Conservation (phyloP, 1,140 invertebrate species). For the Probaryconus sp. region DNA sequence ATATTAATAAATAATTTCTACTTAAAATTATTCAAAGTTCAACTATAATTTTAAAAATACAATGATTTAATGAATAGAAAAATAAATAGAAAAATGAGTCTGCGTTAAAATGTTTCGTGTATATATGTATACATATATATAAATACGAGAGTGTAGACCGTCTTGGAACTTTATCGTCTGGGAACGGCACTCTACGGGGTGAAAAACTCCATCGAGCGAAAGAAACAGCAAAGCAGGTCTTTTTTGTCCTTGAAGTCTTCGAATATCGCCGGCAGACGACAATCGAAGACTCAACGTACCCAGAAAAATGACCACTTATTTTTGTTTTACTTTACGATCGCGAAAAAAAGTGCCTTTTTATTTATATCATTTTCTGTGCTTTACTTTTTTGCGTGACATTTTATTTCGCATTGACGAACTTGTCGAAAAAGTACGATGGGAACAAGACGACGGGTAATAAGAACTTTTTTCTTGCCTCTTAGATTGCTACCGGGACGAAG, state of each 20-base stretch:
- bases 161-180: conserved; percentile 41
- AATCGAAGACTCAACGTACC: conserved; percentile 36
- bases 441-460: too few relatives aligned
- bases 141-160: conserved; percentile 23
- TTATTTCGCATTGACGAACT: conserved; percentile 5
- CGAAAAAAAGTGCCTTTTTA: conserved; percentile 20
- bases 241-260: conserved; percentile 28
- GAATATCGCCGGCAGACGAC: conserved; percentile 32
- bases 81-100: too few relatives aligned
- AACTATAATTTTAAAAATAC: too few relatives aligned
- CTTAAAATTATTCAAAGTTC: too few relatives aligned
- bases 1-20: too few relatives aligned
- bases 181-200: conserved; percentile 11
- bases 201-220: conserved; percentile 41
- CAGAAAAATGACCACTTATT: conserved; percentile 32
- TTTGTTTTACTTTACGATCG: conserved; percentile 9
- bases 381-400: background rate
- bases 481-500: too few relatives aligned
- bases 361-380: conserved; percentile 3
- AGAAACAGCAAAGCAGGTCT: conserved; percentile 16
- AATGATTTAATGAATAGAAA: too few relatives aligned
- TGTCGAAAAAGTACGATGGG: background rate
- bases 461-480: too few relatives aligned
- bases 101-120: too few relatives aligned
- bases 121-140: too few relatives aligned